phyloP scores from a whole-genome alignment of 2,888 invertebrate species.

The Chrysolina haemoptera region DNA sequence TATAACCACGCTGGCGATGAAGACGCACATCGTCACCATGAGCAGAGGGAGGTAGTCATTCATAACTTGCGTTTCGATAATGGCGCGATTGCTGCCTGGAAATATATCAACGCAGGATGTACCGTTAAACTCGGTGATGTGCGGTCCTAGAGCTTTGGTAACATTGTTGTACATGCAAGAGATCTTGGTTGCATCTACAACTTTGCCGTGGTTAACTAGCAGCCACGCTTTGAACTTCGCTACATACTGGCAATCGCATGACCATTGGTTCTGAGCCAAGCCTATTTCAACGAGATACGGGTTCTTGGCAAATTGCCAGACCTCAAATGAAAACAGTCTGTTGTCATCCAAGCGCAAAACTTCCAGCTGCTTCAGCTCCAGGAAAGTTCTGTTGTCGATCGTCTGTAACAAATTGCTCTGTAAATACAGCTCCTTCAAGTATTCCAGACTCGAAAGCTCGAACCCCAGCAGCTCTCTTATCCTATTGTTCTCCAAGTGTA shows the following conservation, averaged over 20 bases:
- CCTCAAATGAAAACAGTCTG: conserved; percentile 84
- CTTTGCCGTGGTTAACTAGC: conserved; percentile 83
- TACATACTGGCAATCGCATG: conserved; percentile 90
- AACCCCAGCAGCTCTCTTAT: conserved; percentile 85
- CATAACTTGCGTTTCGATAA: conserved; percentile 83
- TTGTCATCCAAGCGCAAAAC: conserved; percentile 90
- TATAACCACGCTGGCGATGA: conserved; percentile 82
- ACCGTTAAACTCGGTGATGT: conserved; percentile 84
- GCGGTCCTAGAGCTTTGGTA: conserved; percentile 79
- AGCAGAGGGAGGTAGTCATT: conserved; percentile 87
- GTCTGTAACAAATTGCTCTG: conserved; percentile 88
- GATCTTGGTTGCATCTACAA: conserved; percentile 83
- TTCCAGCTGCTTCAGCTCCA: conserved; percentile 85
- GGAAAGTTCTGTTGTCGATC: conserved; percentile 90
- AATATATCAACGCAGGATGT: conserved; percentile 81
- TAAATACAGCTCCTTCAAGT: conserved; percentile 87
- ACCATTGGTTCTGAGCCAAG: conserved; percentile 89
- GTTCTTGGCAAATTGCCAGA: conserved; percentile 88
- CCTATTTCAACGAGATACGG: conserved; percentile 91
- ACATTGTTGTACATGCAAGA: conserved; percentile 84
- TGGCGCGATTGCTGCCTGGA: conserved; percentile 81
- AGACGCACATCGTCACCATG: conserved; percentile 83
- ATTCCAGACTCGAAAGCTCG: conserved; percentile 86
- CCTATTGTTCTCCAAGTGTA: conserved; percentile 91
- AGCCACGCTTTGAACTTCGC: conserved; percentile 87